Evolutionary conservation across 2,113 vertebrate species (phyloP), one percentile per base, ranked within the genome.

Genomic region (Chiloscyllium plagiosum): DNA sequence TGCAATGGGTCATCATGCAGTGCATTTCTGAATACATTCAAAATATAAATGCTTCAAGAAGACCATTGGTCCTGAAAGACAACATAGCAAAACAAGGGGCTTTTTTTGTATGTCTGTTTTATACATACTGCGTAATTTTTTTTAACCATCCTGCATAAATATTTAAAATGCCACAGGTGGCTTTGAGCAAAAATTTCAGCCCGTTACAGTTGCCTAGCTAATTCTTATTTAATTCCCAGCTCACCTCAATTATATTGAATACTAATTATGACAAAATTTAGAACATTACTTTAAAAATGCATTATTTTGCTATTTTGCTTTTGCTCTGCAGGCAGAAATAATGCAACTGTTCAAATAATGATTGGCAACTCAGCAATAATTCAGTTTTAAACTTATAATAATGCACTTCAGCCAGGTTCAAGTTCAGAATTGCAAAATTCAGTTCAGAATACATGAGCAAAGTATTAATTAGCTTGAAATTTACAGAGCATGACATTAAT

Each of bases 331-430:
- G 65, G 56, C 17, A 66, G 37, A 65, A 93, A 66, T 37, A 37
- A 93, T 93, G 61, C 89, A 93, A 37, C 20, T 93, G 19, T 93
- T 61, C 66, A 66, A 93, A 93, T 65, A 92, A 92, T 10, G 65
- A 12, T 93, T 22, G 61, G 61, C 66, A 93, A 37, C 33, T 66
- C 33, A 37, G 89, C 89, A 93, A 20, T 66, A 66, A 66, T 17
- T 93, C 37, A 42, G 19, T 66, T 93, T 93, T 19, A 93, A n/a
- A 93, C 22, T 66, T 93, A 93, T 17, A 66, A 61, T 33, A 29
- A 93, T 5, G 66, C 89, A n/a, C 61, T 66, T 42, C 37, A 93
- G 89, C 4, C 37, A 6, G 20, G 61, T 37, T 7, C 33, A 93
- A 93, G 5, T 83, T 83, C 37, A 42, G 6, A 47, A 83, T 83